Evolutionary conservation across 2,888 invertebrate genomes (phyloP).

Genomic region (Macrosiphum euphorbiae): DNA sequence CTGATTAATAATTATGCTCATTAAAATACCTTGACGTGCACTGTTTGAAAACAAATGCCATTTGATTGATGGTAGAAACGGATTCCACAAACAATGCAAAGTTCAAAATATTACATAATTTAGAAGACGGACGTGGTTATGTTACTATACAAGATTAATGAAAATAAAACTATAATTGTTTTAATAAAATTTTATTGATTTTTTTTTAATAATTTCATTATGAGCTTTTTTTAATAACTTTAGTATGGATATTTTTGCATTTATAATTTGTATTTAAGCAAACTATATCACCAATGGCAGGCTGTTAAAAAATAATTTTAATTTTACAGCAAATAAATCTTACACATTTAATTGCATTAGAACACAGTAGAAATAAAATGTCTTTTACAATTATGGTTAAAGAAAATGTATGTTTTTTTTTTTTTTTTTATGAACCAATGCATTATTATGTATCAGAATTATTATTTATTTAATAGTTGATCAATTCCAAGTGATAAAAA

Average conservation of each 20-base stretch:
- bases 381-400: not conserved
- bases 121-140: not conserved
- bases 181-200: constrained; percentile 6
- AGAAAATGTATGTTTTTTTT: not conserved
- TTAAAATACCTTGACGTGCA: constrained; percentile 56
- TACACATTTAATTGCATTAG: not conserved
- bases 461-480: not conserved
- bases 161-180: not conserved
- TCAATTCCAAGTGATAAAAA: not conserved
- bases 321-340: not conserved
- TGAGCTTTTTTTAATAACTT: not conserved
- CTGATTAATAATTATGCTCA: constrained; percentile 56
- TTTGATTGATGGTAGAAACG: constrained; percentile 57
- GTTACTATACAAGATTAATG: constrained; percentile 28
- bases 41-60: constrained; percentile 51
- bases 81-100: constrained; percentile 42
- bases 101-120: constrained; percentile 52
- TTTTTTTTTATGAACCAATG: not conserved
- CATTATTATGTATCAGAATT: not conserved
- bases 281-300: not conserved
- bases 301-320: not conserved
- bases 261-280: not conserved
- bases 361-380: not conserved
- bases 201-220: not conserved
- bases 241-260: not conserved